Percentiles rank a stretch among this genome's conserved stretches.
phyloP scores from a whole-genome alignment of 2,888 invertebrate species.

The Tachina fera region DNA sequence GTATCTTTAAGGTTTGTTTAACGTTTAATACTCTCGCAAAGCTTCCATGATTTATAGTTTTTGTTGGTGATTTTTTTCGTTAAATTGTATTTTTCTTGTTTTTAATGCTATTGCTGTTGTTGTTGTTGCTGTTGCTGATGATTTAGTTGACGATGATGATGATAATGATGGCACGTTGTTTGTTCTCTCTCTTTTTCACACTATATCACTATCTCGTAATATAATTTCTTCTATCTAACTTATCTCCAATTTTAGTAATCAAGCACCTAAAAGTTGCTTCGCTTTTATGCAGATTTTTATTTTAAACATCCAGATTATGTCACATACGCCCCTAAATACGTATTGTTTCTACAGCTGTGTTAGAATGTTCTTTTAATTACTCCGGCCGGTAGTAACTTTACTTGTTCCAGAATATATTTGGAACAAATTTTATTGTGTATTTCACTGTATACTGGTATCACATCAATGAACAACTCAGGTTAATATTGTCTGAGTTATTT shows the following conservation, averaged over 20 bases:
- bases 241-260: slow-evolving; percentile 41
- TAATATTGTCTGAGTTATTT: slow-evolving; percentile 53
- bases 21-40: slow-evolving; percentile 78
- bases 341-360: background rate
- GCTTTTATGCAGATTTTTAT: background rate
- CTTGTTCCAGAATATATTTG: slow-evolving; percentile 1
- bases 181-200: background rate
- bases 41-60: slow-evolving; percentile 75
- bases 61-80: slow-evolving; percentile 47
- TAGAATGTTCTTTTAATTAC: background rate
- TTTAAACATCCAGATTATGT: slow-evolving; percentile 33
- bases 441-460: slow-evolving; percentile 39
- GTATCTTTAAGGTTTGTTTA: slow-evolving; percentile 45
- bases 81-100: background rate
- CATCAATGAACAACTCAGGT: slow-evolving; percentile 41
- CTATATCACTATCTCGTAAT: background rate
- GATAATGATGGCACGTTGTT: slow-evolving; percentile 65
- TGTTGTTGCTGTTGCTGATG: slow-evolving; percentile 24
- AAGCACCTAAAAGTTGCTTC: slow-evolving; percentile 59
- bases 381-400: slow-evolving; percentile 8
- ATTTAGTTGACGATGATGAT: slow-evolving; percentile 17
- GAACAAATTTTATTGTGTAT: slow-evolving; percentile 35
- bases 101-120: slow-evolving; percentile 16
- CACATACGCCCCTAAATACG: background rate
- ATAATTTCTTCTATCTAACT: slow-evolving; percentile 1